phyloP scores from a whole-genome alignment of 2,888 invertebrate species.

The Hartigia nigra region DNA sequence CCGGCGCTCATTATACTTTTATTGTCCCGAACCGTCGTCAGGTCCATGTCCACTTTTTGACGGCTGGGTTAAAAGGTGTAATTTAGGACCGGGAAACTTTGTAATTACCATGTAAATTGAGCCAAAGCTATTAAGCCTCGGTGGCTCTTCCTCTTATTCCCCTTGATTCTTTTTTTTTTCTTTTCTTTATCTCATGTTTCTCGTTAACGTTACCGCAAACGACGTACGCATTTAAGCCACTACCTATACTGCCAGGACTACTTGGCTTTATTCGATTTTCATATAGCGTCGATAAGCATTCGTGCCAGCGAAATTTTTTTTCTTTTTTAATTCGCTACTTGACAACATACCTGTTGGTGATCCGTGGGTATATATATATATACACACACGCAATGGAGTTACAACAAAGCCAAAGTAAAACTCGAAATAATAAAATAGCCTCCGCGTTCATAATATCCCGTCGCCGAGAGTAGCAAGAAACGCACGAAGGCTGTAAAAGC shows the following conservation, averaged over 20 bases:
- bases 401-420: not conserved
- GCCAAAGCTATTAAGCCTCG: constrained; percentile 9
- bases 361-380: not conserved
- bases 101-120: constrained; percentile 50
- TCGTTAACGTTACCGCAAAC: not conserved
- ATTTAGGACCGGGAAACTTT: constrained; percentile 43
- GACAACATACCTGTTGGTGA: not conserved
- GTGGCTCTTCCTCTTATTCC: constrained; percentile 2
- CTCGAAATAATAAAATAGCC: constrained; percentile 3
- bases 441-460: constrained; percentile 4
- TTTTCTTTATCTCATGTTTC: not conserved
- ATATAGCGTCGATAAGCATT: not conserved
- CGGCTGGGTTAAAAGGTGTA: constrained; percentile 33
- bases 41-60: constrained; percentile 11
- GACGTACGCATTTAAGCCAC: not conserved
- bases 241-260: not conserved
- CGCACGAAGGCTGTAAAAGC: constrained; percentile 24
- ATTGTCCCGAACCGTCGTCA: constrained; percentile 6
- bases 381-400: not conserved
- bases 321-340: not conserved
- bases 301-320: not conserved
- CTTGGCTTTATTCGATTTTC: not conserved
- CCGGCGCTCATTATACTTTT: not conserved
- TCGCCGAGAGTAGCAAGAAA: constrained; percentile 6
- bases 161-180: not conserved